Base-by-base conservation (phyloP, 1,140 invertebrate species). In the Adelges cooleyi region DNA sequence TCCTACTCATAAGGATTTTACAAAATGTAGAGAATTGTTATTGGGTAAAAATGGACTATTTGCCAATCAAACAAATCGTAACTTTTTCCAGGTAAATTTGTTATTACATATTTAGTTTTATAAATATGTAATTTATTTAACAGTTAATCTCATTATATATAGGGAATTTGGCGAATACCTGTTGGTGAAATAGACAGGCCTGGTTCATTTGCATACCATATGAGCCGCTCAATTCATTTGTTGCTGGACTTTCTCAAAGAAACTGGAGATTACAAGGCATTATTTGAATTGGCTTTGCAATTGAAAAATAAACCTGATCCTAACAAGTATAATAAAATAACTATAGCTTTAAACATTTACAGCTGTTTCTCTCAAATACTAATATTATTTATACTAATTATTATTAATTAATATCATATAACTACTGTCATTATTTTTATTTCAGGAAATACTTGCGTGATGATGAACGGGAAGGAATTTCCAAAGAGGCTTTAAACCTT, bases 121-220 rank as follows among this genome's bases (percentile, higher is more conserved):
- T n/a, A n/a, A n/a, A 40, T 10, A 40, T 10, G 9, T 40, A 10
- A n/a, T 40, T 40, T 10, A n/a, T n/a, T n/a, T n/a, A n/a, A n/a
- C n/a, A n/a, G n/a, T n/a, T n/a, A n/a, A n/a, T n/a, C n/a, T n/a
- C n/a, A n/a, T 5, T 18, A 42, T 36, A 23, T 74, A 17, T 67
- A 88, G 85, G 90, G 90, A 62, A 84, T 95, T 65, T 96, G 93
- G 93, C 80, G 90, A 67, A 92, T 94, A 72, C 91, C 90, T 4
- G 81, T 85, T 20, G 82, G 82, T 65, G 94, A 98, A 77, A 87
- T 96, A 33, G 93, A 96, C 71, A 79, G 93, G 46, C 85, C 90
- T 2, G 93, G 93, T 13, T 90, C 89, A 72, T 92, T 98, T 76
- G 84, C 89, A 8, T 84, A 87, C 36, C 92, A 96, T 72, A 90